These are phyloP conservation scores for Phenacoccus solenopsis DNA, from an alignment of 1,140 invertebrate genomes.

Conservation along the genomic window DNA sequence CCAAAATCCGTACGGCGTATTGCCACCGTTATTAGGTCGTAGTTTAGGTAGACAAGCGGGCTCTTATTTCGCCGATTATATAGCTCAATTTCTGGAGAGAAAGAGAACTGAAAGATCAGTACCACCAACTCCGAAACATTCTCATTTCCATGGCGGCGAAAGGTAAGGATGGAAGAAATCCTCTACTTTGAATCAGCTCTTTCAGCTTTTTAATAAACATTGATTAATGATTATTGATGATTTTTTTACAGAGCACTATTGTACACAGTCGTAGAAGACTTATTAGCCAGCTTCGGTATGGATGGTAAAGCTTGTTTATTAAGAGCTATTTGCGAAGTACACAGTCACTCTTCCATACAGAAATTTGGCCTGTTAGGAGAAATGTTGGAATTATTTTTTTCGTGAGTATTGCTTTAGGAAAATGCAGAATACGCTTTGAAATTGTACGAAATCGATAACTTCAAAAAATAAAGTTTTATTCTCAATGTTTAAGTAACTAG, in stretches of 20 bases:
- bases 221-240: not conserved
- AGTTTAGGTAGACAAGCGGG: conserved; percentile 54
- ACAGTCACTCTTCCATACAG: conserved; percentile 53
- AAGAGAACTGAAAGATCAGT: conserved; percentile 37
- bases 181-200: not conserved
- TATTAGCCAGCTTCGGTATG: conserved; percentile 59
- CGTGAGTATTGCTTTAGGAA: conserved; percentile 46
- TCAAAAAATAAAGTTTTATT: too few relatives aligned
- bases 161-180: conserved; percentile 34
- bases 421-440: too few relatives aligned
- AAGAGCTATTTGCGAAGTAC: conserved; percentile 71
- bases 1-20: conserved; percentile 66
- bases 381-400: conserved; percentile 64
- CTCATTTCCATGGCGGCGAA: conserved; percentile 57
- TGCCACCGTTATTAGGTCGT: conserved; percentile 52
- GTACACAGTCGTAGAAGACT: conserved; percentile 59
- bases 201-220: conserved; percentile 16
- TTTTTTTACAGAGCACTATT: conserved; percentile 43
- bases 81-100: conserved; percentile 52
- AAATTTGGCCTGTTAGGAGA: conserved; percentile 66
- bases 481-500: too few relatives aligned
- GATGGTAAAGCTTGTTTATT: conserved; percentile 67
- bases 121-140: conserved; percentile 29
- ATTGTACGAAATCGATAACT: too few relatives aligned
- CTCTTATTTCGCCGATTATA: conserved; percentile 53